Conservation (phyloP, 2,888 invertebrate species). For the Koerneria pararmatus region DNA sequence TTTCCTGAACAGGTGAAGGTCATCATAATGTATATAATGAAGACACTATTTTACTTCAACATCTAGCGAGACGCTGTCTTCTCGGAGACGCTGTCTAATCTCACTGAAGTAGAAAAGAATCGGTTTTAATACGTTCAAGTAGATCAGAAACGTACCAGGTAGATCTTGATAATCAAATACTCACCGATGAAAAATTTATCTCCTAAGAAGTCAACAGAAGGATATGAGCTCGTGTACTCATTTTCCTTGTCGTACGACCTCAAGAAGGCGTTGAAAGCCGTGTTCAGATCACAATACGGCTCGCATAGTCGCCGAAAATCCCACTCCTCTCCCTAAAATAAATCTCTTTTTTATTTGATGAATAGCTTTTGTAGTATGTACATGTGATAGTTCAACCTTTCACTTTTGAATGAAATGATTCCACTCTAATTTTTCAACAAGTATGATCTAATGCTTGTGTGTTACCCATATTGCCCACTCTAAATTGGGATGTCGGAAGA, state of each 20-base stretch:
- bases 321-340: conserved; percentile 34
- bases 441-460: no score
- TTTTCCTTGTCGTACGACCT: conserved; percentile 47
- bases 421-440: no score
- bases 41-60: no score
- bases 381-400: no score
- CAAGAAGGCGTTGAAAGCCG: conserved; percentile 54
- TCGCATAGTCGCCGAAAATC: conserved; percentile 41
- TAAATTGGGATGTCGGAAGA: no score
- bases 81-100: no score
- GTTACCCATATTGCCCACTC: no score
- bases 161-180: neutral
- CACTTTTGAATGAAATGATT: no score
- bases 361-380: no score
- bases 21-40: neutral
- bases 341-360: no score
- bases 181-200: conserved; percentile 51
- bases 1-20: conserved; percentile 37
- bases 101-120: no score
- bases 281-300: conserved; percentile 54
- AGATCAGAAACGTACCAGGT: neutral
- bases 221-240: conserved; percentile 46
- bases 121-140: neutral
- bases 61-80: no score
- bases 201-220: conserved; percentile 50